phyloP scores from a whole-genome alignment of 2,113 vertebrate genomes.

The Cynopterus brachyotis region DNA sequence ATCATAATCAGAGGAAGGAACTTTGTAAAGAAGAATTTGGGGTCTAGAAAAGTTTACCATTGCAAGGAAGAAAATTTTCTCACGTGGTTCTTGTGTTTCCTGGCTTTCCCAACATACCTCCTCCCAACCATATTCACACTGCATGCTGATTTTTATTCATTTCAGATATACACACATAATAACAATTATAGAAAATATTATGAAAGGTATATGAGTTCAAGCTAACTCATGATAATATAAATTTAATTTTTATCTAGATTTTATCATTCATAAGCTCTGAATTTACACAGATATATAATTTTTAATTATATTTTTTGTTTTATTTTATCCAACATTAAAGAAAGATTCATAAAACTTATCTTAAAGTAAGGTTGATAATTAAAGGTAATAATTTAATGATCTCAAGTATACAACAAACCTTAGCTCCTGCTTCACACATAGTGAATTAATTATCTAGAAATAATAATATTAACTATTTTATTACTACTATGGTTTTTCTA shows the following conservation, averaged over 20 bases:
- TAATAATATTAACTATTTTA: background rate
- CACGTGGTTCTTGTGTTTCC: background rate
- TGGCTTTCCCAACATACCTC: accelerated
- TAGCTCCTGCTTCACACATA: background rate
- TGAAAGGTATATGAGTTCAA: background rate
- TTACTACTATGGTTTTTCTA: background rate
- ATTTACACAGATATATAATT: background rate
- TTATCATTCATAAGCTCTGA: background rate
- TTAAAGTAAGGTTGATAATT: background rate
- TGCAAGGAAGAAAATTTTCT: background rate
- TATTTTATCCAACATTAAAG: background rate
- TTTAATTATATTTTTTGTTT: background rate
- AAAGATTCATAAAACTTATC: background rate
- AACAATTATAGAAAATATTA: background rate
- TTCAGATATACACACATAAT: background rate
- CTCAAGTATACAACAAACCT: background rate
- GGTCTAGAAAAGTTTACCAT: background rate
- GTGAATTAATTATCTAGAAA: background rate
- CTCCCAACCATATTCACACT: background rate
- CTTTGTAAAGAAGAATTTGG: background rate
- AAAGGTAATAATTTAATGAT: background rate
- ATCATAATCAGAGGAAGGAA: background rate
- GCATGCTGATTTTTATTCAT: background rate
- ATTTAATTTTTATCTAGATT: background rate
- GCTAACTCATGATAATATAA: background rate